Evolutionary conservation across 2,113 vertebrate genomes (phyloP).

Genomic region (Xenopus laevis): DNA sequence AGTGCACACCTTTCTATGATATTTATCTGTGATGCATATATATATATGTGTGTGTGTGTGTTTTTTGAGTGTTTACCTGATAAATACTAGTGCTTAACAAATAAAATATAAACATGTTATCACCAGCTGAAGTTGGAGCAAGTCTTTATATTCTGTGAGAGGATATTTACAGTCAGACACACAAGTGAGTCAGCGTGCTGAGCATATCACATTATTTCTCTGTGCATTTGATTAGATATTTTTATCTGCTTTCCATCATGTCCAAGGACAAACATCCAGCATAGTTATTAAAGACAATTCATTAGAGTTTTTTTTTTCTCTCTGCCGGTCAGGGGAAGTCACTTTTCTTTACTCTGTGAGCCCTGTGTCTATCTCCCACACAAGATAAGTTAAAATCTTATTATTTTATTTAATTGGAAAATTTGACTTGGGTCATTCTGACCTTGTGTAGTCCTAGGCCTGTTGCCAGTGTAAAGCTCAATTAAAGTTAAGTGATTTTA

Average conservation of each 20-base stretch:
- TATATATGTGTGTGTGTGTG: no score
- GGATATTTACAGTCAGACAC: background rate
- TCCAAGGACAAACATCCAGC: constrained; percentile 35
- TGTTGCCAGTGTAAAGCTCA: constrained; percentile 14
- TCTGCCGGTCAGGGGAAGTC: constrained; percentile 27
- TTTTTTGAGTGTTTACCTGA: no score
- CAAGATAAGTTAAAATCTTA: constrained; percentile 36
- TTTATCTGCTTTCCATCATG: constrained; percentile 37
- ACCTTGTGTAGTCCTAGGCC: constrained; percentile 20
- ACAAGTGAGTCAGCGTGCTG: background rate
- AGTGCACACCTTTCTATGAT: no score
- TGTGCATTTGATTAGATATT: constrained; percentile 28
- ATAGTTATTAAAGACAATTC: constrained; percentile 37
- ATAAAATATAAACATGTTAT: no score
- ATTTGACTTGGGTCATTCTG: constrained; percentile 30
- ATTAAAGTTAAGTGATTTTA: constrained; percentile 14
- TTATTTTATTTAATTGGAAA: constrained; percentile 43
- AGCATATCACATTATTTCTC: background rate
- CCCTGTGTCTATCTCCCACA: constrained; percentile 16
- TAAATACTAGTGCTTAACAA: no score
- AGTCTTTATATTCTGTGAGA: no score
- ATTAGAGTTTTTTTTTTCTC: constrained; percentile 35
- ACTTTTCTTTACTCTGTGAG: constrained; percentile 18
- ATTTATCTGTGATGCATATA: no score
- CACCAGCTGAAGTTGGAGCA: no score